Base-by-base conservation (phyloP, 37 sponge, comb jelly and placozoan genomes). In the Crambe crambe region DNA sequence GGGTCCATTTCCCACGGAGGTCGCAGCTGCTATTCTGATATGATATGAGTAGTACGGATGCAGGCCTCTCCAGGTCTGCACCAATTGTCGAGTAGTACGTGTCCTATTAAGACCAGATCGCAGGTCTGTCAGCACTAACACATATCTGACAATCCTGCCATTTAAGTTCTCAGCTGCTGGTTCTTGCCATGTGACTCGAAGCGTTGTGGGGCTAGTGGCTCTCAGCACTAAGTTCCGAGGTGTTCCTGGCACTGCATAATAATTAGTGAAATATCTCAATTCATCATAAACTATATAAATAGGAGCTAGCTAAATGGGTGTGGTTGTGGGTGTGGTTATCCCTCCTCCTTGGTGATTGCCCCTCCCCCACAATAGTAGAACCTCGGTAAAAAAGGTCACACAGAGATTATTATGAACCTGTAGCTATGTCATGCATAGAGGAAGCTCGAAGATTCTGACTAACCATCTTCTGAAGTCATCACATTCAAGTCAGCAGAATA, bases 121-220 rank as follows among this genome's bases (percentile, higher is more conserved):
- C 2, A 42, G 3, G 17, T 18, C 38, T 70, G 43, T 41, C n/a
- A 70, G 6, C 43, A 42, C n/a, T 26, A 41, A 3, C 2, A 22
- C 27, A 44, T 41, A 70, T 2, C 71, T 44, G 20, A 35, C 35
- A 3, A 70, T 29, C 4, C 8, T 12, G 5, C 84, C 84, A 75
- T 83, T 83, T 38, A 42, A 38, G 1, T 35, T 56, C 2, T 25
- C n/a, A n/a, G n/a, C n/a, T n/a, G n/a, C 41, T 27, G 76, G 84
- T 21, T 63, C 2, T 35, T 40, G 9, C 82, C 82, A 81, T 2
- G 40, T 58, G 60, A 57, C 3, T 10, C 4, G 26, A 1, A 81
- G 42, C 35, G 63, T 2, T 25, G 73, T 72, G 38, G 72, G 17
- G 65, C 18, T 39, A 25, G 26, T 0, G 0, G 29, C 21, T 18